Percentiles rank a stretch among this genome's conserved stretches.
Evolutionary conservation across 92 coral and sea anemone species (phyloP).

Genomic region (Diadumene lineata): DNA sequence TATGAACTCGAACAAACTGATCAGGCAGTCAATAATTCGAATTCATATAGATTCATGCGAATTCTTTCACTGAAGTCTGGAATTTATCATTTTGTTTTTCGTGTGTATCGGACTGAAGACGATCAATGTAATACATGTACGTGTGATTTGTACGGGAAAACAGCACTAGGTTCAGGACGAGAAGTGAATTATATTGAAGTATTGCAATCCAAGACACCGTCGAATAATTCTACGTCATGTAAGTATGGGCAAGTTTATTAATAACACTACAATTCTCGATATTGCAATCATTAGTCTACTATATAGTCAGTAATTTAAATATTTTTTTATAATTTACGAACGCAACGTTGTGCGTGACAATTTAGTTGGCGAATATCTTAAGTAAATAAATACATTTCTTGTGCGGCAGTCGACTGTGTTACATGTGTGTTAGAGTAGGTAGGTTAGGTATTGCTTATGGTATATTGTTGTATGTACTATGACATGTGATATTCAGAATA

Average conservation of each 20-base stretch:
- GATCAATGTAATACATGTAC: not conserved
- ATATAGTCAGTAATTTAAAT: too few species aligned
- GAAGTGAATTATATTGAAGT: slow-evolving; percentile 28
- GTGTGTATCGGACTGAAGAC: slow-evolving; percentile 10
- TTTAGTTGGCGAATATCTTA: too few species aligned
- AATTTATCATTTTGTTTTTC: slow-evolving; percentile 18
- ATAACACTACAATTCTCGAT: too few species aligned
- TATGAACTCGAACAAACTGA: slow-evolving; percentile 8
- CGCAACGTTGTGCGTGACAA: too few species aligned
- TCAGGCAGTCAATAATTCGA: not conserved
- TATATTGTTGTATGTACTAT: too few species aligned
- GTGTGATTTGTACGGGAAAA: slow-evolving; percentile 26
- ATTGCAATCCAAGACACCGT: not conserved
- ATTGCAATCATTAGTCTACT: too few species aligned
- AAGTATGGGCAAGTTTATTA: slow-evolving; percentile 9
- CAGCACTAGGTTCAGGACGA: slow-evolving; percentile 8
- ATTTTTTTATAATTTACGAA: too few species aligned
- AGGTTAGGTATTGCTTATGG: too few species aligned
- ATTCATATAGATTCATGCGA: not conserved
- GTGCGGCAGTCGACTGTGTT: too few species aligned
- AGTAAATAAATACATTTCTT: too few species aligned
- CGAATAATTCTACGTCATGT: slow-evolving; percentile 11
- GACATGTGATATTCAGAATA: too few species aligned
- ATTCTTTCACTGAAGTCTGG: slow-evolving; percentile 12
- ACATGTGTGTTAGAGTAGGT: too few species aligned